These are phyloP conservation scores for Schizopygopsis malacanthus DNA, from an alignment of 2,797 vertebrate genomes.

Conservation along the genomic window DNA sequence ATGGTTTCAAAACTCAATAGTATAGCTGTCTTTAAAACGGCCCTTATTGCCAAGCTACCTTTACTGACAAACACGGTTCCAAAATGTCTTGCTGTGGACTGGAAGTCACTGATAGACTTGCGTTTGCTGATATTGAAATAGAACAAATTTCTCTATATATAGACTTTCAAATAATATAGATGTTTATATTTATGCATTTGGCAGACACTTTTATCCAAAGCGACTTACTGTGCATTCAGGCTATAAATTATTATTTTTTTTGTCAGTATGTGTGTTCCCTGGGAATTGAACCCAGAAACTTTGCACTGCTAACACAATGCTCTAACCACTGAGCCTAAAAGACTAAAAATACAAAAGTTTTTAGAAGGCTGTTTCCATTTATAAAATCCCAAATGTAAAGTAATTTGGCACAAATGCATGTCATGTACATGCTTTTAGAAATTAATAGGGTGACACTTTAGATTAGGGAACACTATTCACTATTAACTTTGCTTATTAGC, in stretches of 20 bases:
- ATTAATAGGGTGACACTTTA: not conserved
- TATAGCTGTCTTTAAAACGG: not conserved
- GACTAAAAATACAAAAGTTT: not conserved
- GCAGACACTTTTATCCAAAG: too few species aligned
- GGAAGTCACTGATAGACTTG: not conserved
- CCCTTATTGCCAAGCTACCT: not conserved
- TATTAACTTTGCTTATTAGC: not conserved
- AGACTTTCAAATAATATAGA: not conserved
- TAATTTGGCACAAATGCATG: not conserved
- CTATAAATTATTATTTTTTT: too few species aligned
- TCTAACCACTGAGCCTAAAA: not conserved
- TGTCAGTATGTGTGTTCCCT: too few species aligned
- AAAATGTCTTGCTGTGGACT: not conserved
- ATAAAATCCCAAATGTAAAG: not conserved
- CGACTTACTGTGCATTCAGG: too few species aligned
- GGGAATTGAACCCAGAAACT: too few species aligned
- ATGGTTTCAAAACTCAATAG: slow-evolving; percentile 7
- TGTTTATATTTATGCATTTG: too few species aligned
- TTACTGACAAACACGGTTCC: not conserved
- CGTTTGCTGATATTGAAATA: not conserved
- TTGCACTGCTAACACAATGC: too few species aligned
- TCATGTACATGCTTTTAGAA: not conserved
- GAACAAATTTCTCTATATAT: not conserved
- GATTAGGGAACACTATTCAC: not conserved
- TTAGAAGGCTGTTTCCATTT: not conserved